Evolutionary conservation across 2,888 invertebrate genomes (phyloP), one percentile per base, ranked within the genome.

Genomic region (Leptinotarsa rubiginosa): DNA sequence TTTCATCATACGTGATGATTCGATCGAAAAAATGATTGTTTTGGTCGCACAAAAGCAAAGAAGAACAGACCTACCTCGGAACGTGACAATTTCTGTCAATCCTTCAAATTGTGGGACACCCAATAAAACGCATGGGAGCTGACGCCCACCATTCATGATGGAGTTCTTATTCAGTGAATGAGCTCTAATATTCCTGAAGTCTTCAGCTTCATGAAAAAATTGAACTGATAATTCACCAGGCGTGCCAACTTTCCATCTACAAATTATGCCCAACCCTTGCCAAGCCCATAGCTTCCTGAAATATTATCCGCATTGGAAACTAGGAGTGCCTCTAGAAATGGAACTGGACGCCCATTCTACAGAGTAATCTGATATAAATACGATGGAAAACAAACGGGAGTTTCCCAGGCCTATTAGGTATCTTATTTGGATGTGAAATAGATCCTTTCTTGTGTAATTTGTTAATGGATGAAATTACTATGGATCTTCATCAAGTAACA

Each of bases 251-350:
- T 62, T 31, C 62, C n/a, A 31, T 62, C 31, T n/a, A 62, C 41
- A 41, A 62, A 62, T 62, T 62, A 41, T 31, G n/a, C 62, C 62
- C 62, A 62, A 3, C 62, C 62, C n/a, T 41, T n/a, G 31, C 25
- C 10, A 31, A 41, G n/a, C 41, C 41, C 62, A 31, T 25, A 31
- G 62, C 41, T n/a, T 41, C 31, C 62, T 31, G 62, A 41, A 31
- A 62, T 31, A 62, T 62, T 62, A 62, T 62, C 62, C 41, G 62
- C n/a, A 41, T n/a, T 41, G 16, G 15, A 41, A 62, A 31, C 18
- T 62, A 31, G 62, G 62, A 31, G 62, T 25, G 62, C 16, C n/a
- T 3, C 2, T 10, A 2, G 2, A 7, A 62, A 62, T 41, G 16
- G 16, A 62, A 20, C 12, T 20, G 56, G 10, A 20, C n/a, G 16